These are phyloP conservation scores for Orchestia grillus DNA, from an alignment of 1,140 invertebrate species.

Conservation along the genomic window DNA sequence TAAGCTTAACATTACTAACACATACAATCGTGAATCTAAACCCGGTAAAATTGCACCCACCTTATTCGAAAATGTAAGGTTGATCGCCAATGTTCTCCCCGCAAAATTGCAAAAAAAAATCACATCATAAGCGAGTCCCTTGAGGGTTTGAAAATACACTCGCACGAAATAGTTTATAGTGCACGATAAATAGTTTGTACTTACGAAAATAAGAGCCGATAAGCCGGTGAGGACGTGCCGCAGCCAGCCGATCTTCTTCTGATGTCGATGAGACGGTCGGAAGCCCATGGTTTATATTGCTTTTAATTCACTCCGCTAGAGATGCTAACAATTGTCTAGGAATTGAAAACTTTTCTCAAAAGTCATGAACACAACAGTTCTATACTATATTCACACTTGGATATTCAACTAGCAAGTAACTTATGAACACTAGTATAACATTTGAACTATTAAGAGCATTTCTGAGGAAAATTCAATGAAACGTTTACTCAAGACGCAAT, in stretches of 20 bases:
- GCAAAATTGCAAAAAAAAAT: too few relatives aligned
- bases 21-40: too few relatives aligned
- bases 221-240: constrained; percentile 55
- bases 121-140: too few relatives aligned
- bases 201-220: constrained; percentile 56
- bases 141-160: too few relatives aligned
- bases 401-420: background rate
- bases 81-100: too few relatives aligned
- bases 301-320: background rate
- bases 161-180: too few relatives aligned
- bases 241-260: constrained; percentile 58
- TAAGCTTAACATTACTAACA: too few relatives aligned
- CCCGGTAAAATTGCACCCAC: too few relatives aligned
- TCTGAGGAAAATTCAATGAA: background rate
- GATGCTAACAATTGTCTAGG: background rate
- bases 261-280: background rate
- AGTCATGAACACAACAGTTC: background rate
- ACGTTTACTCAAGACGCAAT: background rate
- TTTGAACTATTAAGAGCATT: background rate
- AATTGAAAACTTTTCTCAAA: background rate
- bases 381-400: background rate
- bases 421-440: background rate
- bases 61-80: too few relatives aligned
- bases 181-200: background rate
- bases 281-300: background rate